A percentile compares a stretch with the other conserved stretches of the same genome.
These are phyloP conservation scores for Spilogale gracilis DNA, from an alignment of 2,113 vertebrate species.

Conservation along the genomic window DNA sequence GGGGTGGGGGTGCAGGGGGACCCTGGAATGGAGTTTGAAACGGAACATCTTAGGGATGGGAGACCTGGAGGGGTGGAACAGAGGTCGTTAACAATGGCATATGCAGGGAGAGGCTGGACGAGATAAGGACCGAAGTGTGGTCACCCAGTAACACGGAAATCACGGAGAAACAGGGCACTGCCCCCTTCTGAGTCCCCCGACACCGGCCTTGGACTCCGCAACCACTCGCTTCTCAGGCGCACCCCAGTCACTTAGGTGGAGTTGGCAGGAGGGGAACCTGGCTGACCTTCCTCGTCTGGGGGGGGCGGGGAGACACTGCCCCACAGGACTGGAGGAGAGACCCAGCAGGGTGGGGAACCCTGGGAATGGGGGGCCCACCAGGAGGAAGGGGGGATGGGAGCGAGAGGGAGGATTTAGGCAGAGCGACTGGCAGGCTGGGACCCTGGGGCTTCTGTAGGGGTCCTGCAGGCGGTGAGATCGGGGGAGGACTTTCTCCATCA, in stretches of 20 bases:
- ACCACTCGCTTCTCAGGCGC: neutral
- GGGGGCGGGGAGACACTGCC: neutral
- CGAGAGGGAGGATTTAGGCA: neutral
- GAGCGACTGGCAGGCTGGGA: neutral
- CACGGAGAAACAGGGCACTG: accelerated
- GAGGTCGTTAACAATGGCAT: neutral
- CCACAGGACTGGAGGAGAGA: neutral
- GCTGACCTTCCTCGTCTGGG: neutral
- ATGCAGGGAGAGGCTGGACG: neutral
- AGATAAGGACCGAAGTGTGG: neutral
- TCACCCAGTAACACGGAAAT: neutral
- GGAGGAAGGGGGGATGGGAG: neutral
- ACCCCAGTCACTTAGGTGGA: neutral
- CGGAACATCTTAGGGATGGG: neutral
- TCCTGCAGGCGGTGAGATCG: too few species aligned
- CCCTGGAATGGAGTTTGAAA: neutral
- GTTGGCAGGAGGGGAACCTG: neutral
- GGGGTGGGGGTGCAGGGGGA: neutral
- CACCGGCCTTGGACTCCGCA: neutral
- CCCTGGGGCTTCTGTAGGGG: neutral
- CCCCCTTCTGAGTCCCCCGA: neutral
- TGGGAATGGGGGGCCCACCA: neutral
- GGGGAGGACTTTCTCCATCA: neutral
- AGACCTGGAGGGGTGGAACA: neutral
- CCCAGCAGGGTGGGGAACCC: neutral